Percentiles rank a stretch among this genome's conserved stretches.
phyloP scores from a whole-genome alignment of 2,113 vertebrate species.

The Pipa parva region DNA sequence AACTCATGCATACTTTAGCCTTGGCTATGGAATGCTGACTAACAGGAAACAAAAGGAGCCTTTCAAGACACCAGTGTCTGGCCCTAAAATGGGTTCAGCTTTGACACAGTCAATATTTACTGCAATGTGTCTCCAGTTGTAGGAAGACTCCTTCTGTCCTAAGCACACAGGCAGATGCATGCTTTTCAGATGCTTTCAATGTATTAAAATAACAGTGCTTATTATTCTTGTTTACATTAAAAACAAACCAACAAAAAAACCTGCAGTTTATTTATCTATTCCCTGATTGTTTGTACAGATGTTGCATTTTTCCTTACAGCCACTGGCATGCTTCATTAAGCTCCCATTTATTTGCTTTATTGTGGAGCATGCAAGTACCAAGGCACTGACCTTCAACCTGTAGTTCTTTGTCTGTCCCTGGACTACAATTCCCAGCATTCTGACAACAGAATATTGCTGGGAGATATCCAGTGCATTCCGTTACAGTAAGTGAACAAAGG shows the following conservation, averaged over 20 bases:
- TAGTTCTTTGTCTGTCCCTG: no score
- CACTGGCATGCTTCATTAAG: no score
- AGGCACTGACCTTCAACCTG: no score
- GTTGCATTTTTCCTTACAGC: background rate
- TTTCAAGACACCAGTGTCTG: conserved; percentile 65
- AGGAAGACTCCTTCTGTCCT: conserved; percentile 53
- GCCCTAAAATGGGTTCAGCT: conserved; percentile 54
- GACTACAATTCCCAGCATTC: no score
- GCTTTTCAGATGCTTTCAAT: conserved; percentile 1
- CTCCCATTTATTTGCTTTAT: no score
- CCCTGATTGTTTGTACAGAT: background rate
- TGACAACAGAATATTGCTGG: no score
- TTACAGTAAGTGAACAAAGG: no score
- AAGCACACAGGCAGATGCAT: background rate
- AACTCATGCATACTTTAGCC: conserved; percentile 74
- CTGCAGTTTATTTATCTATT: background rate
- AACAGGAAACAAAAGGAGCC: conserved; percentile 73
- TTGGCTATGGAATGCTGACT: conserved; percentile 64
- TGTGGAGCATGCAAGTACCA: no score
- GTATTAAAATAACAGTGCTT: background rate
- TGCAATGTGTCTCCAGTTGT: conserved; percentile 53
- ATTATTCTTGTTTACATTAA: background rate
- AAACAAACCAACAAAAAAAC: background rate
- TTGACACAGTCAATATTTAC: conserved; percentile 65
- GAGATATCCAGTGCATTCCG: no score